Conservation (phyloP, 2,888 invertebrate species). For the Machimus rusticus region DNA sequence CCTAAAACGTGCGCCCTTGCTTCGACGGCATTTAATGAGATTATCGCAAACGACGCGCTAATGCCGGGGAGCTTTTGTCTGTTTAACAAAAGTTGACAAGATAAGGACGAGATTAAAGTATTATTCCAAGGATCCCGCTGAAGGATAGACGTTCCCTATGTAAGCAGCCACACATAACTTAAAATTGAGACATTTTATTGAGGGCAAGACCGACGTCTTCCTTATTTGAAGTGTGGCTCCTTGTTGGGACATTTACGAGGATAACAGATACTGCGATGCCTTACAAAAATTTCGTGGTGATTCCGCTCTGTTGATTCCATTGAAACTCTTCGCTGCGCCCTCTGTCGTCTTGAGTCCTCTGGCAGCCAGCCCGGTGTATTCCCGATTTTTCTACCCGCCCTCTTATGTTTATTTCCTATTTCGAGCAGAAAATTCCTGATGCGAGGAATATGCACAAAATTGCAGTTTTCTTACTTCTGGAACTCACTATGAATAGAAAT, state of each 20-base stretch:
- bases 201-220: neutral
- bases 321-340: neutral
- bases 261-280: neutral
- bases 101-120: constrained; percentile 48
- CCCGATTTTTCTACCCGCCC: neutral
- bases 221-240: neutral
- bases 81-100: constrained; percentile 49
- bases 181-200: constrained; percentile 34
- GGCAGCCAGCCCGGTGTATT: neutral
- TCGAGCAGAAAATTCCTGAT: neutral
- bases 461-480: neutral
- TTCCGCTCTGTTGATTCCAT: neutral
- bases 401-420: neutral
- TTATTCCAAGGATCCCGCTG: constrained; percentile 43
- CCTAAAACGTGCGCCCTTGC: neutral
- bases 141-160: constrained; percentile 36
- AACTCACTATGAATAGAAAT: neutral
- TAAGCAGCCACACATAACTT: constrained; percentile 30
- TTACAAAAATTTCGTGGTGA: neutral
- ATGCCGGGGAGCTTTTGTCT: constrained; percentile 46
- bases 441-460: neutral
- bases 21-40: constrained; percentile 37
- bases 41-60: constrained; percentile 47
- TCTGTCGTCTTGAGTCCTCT: neutral
- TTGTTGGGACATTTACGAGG: neutral